A percentile compares a stretch with the other conserved stretches of the same genome.
Evolutionary conservation across 2,888 invertebrate species (phyloP).

Genomic region (Alloscopus bannaensis): DNA sequence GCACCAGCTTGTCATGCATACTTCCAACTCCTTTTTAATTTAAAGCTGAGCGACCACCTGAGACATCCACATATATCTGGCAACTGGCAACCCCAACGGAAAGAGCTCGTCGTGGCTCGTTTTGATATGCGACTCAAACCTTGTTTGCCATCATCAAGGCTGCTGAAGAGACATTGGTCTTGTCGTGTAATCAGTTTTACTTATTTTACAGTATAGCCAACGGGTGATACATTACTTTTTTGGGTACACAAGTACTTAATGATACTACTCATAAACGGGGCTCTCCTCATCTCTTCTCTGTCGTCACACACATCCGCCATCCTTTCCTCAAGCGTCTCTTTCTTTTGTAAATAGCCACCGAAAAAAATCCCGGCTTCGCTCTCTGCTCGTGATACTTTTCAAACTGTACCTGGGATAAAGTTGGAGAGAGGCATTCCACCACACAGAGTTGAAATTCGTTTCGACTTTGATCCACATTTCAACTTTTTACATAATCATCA

Average conservation of each 20-base stretch:
- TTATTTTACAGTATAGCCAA: neutral
- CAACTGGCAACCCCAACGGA: conserved; percentile 28
- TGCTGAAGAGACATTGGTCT: conserved; percentile 15
- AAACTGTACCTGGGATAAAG: neutral
- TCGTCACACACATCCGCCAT: conserved; percentile 54
- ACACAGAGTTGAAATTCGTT: no score
- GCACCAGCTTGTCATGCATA: conserved; percentile 30
- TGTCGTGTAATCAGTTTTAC: conserved; percentile 48
- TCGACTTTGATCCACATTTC: conserved; percentile 63
- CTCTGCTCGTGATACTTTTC: conserved; percentile 28
- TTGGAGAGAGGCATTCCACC: neutral
- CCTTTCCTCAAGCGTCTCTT: conserved; percentile 14
- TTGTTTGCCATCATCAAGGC: conserved; percentile 25
- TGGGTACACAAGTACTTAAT: conserved; percentile 57
- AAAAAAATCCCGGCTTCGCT: no score
- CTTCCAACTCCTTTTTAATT: conserved; percentile 44
- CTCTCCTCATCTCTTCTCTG: conserved; percentile 45
- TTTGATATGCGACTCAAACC: no score
- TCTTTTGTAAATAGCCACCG: conserved; percentile 53
- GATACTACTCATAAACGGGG: conserved; percentile 53
- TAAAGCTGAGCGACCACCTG: conserved; percentile 52
- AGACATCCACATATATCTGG: conserved; percentile 35
- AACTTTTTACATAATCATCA: conserved; percentile 62
- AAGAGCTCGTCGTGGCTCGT: conserved; percentile 26
- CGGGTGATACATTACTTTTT: conserved; percentile 54